phyloP scores from a whole-genome alignment of 1,140 invertebrate species.

The silkworm (Bombyx mori) region DNA sequence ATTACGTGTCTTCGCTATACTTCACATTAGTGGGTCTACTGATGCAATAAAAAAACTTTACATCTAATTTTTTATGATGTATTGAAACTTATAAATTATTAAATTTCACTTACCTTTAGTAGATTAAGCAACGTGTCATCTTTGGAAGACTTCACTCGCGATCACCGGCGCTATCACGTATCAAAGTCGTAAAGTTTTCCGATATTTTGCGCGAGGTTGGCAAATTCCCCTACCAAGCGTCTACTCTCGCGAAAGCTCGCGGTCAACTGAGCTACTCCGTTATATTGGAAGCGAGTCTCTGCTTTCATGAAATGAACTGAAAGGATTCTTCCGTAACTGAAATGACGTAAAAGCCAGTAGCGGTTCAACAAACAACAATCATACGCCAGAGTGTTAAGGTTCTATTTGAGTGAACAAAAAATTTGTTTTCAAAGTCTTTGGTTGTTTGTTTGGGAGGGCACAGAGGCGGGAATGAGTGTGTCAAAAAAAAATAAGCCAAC shows the following conservation, averaged over 20 bases:
- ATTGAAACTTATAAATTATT: no score
- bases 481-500: constrained; percentile 70
- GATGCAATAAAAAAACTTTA: no score
- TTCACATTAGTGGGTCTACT: no score
- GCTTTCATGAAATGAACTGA: constrained; percentile 66
- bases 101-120: no score
- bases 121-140: no score
- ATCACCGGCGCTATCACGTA: no score
- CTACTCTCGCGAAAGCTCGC: constrained; percentile 51
- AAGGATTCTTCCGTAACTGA: constrained; percentile 23
- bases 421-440: constrained; percentile 63
- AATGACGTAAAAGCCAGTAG: constrained; percentile 25
- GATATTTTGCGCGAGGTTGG: constrained; percentile 11
- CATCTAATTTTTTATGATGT: no score
- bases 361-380: constrained; percentile 11
- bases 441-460: constrained; percentile 68
- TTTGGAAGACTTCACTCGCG: no score
- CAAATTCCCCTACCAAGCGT: constrained; percentile 21
- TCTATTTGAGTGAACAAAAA: constrained; percentile 14
- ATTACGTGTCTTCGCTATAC: no score
- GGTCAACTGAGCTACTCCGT: constrained; percentile 44
- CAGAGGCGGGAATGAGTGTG: constrained; percentile 67
- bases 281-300: constrained; percentile 43
- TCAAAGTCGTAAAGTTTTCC: constrained; percentile 49
- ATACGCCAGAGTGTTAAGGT: constrained; percentile 8